Base-by-base conservation (phyloP, 2,113 vertebrate species). In the Poeciliopsis prolifica region DNA sequence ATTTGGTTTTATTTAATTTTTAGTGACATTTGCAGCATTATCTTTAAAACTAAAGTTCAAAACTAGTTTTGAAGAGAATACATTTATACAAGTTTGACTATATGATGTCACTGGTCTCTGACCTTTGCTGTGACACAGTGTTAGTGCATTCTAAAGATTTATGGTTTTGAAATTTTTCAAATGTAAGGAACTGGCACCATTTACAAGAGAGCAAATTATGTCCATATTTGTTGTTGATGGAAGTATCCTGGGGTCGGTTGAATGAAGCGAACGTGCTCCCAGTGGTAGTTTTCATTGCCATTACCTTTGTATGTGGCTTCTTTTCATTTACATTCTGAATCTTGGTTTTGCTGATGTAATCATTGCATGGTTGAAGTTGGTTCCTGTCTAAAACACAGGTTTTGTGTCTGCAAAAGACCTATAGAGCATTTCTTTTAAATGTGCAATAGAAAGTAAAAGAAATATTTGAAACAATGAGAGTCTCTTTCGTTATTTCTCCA, bases 401-500 rank as follows among this genome's bases (percentile, higher is more conserved):
- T 15, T 14, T 15, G 14, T 44, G 40, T 44, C 40, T 44, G 40
- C 40, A 12, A 44, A 44, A 15, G 40, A 44, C 12, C 19, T 1
- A 54, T 54, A 7, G 51, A n/a, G 9, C 22, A 54, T 11, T 24
- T 24, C 6, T 54, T n/a, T 54, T n/a, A 54, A 54, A 58, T 58
- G 51, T 24, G 5, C 51, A 58, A 24, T 54, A 3, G 17, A 54
- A 37, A 22, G 8, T 54, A 24, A 54, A 5, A 9, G 19, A 58
- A 58, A 58, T 11, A n/a, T 58, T 13, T 12, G 11, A 37, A 5
- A 19, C 26, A 6, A 54, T 67, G 24, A 72, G 26, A 26, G 40
- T 37, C 10, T 37, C 6, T 19, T 68, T 11, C 31, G 77, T 71
- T 68, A 33, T 42, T 65, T 15, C 37, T 71, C 7, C 40, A 94